A percentile compares a stretch with the other conserved stretches of the same genome.
Evolutionary conservation across 2,113 vertebrate species (phyloP).

Genomic region (Pygathrix nemaeus): DNA sequence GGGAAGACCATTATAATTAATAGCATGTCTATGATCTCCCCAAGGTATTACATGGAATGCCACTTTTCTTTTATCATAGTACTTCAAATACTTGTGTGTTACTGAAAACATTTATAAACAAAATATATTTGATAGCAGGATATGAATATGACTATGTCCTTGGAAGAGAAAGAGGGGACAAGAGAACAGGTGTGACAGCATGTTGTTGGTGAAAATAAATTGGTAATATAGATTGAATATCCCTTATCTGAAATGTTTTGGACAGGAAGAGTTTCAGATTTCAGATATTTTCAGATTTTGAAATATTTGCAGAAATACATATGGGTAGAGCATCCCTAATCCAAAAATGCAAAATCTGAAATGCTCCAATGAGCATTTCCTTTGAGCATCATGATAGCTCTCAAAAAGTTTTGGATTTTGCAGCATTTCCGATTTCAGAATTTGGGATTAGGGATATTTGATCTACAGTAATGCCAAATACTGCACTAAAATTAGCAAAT

Average conservation of each 20-base stretch:
- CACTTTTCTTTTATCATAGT: not conserved
- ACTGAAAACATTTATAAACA: not conserved
- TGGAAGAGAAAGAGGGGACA: not conserved
- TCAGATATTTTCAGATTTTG: not conserved
- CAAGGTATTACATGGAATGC: not conserved
- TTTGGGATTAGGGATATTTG: not conserved
- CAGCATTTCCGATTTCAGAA: not conserved
- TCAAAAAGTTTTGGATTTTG: not conserved
- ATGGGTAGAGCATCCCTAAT: not conserved
- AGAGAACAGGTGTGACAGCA: not conserved
- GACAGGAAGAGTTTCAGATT: not conserved
- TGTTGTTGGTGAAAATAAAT: not conserved
- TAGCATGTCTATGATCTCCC: not conserved
- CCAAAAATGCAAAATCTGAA: not conserved
- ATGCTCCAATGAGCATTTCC: not conserved
- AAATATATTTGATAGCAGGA: not conserved
- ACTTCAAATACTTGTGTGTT: not conserved
- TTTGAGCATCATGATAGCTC: not conserved
- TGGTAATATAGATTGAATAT: not conserved
- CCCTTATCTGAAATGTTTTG: not conserved
- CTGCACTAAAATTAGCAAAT: not conserved
- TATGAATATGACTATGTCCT: not conserved
- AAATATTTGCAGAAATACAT: not conserved
- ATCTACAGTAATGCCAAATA: not conserved
- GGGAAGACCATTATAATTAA: not conserved